Base-by-base conservation (phyloP, 53 echinoderm and acorn worm species). In the Astropecten irregularis region DNA sequence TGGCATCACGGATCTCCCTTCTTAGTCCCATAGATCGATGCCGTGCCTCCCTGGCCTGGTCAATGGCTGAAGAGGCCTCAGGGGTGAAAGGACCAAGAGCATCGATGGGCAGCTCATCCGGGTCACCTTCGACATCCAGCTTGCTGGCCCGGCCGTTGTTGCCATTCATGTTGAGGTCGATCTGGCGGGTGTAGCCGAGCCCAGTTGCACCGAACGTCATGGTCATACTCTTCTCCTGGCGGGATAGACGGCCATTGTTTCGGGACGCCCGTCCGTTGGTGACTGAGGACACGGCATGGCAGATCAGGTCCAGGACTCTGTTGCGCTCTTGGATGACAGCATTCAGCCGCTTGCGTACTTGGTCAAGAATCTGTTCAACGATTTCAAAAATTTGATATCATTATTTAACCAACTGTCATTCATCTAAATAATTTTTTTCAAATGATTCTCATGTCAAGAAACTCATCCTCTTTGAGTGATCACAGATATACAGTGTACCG, bases 321-420 rank as follows among this genome's bases (percentile, higher is more conserved):
- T 99, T 94, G n/a, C 99, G 76, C 39, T 99, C 99, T 59, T 99
- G 99, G 77, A 99, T 88, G 55, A 99, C 99, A 14, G 99, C 99
- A 55, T 89, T 94, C 34, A 99, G 90, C 40, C 99, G 72, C 83
- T 88, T 90, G 34, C 99, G 76, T n/a, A 85, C 92, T 56, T 95
- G 88, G 72, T 99, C 99, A 5, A 99, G 70, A 58, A 92, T 90
- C 99, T 99, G 71, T 18, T 29, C 42, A 23, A 27, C 23, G 9
- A 25, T 5, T 3, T 23, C 22, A 48, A 32, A 49, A 46, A 46
- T 13, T 29, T 27, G 28, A 71, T 50, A 39, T 11, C 18, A 4
- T 16, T 30, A 61, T 61, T 6, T n/a, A n/a, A n/a, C n/a, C n/a
- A n/a, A n/a, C n/a, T n/a, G n/a, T n/a, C n/a, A n/a, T n/a, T n/a